Evolutionary conservation across 2,797 vertebrate species (phyloP).

Genomic region (Lepus townsendii): DNA sequence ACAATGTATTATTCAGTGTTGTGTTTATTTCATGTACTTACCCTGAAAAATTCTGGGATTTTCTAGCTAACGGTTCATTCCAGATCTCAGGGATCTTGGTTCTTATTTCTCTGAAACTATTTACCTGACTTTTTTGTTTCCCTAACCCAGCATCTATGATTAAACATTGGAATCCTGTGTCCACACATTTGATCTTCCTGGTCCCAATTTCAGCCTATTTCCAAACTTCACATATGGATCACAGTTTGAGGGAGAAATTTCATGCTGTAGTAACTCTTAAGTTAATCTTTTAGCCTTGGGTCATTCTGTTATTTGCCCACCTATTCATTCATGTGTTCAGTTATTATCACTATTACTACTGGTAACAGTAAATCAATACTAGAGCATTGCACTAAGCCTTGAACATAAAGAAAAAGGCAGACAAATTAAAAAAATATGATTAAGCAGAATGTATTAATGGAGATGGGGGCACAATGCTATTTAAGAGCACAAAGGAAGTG

Average conservation of each 20-base stretch:
- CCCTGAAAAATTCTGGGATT: slow-evolving; percentile 55
- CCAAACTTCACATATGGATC: not conserved
- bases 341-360: not conserved
- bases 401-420: slow-evolving; percentile 44
- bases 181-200: not conserved
- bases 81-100: not conserved
- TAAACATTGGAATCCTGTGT: not conserved
- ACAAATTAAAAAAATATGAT: not conserved
- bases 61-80: slow-evolving; percentile 19
- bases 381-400: not conserved
- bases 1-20: slow-evolving; percentile 57
- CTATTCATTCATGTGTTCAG: slow-evolving; percentile 20
- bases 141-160: not conserved
- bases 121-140: slow-evolving; percentile 29
- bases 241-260: slow-evolving; percentile 9
- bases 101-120: slow-evolving; percentile 26
- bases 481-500: not conserved
- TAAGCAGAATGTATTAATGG: not conserved
- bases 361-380: no score
- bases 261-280: slow-evolving; percentile 12
- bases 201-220: not conserved
- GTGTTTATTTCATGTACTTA: slow-evolving; percentile 50
- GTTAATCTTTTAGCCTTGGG: not conserved
- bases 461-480: not conserved
- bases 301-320: slow-evolving; percentile 38